A percentile compares a stretch with the other conserved stretches of the same genome.
These are phyloP conservation scores for Crambe crambe DNA, from an alignment of 37 sponge, comb jelly and placozoan genomes.

Conservation along the genomic window DNA sequence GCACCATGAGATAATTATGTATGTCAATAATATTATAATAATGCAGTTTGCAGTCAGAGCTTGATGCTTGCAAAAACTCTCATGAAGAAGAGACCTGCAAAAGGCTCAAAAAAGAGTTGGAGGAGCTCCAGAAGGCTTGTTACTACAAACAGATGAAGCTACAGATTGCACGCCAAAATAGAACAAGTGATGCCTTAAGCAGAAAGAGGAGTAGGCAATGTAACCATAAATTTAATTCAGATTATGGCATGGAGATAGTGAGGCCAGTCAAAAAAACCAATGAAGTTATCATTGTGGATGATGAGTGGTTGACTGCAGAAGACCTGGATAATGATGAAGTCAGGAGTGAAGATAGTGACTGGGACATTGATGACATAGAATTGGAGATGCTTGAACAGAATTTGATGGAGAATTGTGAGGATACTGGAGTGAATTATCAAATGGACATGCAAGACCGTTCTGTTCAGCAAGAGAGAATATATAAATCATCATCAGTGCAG, in stretches of 20 bases:
- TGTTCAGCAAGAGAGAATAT: not conserved
- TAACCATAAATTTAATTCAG: too few species aligned
- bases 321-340: too few species aligned
- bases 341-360: too few species aligned
- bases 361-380: too few species aligned
- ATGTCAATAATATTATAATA: not conserved
- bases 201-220: not conserved
- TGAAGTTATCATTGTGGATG: not conserved
- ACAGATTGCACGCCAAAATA: slow-evolving; percentile 4
- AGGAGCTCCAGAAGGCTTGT: slow-evolving; percentile 55
- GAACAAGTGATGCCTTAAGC: not conserved
- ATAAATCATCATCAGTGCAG: not conserved
- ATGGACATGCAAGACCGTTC: not conserved
- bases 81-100: slow-evolving; percentile 45
- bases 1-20: not conserved
- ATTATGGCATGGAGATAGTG: too few species aligned
- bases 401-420: not conserved
- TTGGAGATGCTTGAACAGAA: too few species aligned
- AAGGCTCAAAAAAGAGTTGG: slow-evolving; percentile 42
- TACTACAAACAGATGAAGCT: slow-evolving; percentile 61
- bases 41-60: slow-evolving; percentile 56
- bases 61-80: slow-evolving; percentile 41
- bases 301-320: too few species aligned
- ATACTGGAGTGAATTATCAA: not conserved
- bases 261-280: too few species aligned